Evolutionary conservation across 2,888 invertebrate genomes (phyloP), one percentile per base, ranked within the genome.

Genomic region (Bimastos eiseni): DNA sequence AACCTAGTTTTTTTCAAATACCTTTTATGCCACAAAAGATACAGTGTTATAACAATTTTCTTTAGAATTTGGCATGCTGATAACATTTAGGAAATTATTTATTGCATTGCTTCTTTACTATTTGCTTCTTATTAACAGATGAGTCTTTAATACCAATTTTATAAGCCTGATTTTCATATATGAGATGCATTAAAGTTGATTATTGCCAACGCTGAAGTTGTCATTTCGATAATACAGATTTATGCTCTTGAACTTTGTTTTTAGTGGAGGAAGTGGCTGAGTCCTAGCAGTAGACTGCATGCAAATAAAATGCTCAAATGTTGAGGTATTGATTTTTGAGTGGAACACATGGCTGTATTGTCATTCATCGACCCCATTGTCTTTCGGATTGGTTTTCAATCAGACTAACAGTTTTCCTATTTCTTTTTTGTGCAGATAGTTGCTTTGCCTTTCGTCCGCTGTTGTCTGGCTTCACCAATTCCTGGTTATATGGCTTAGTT

Each of bases 341-440:
- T n/a, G 11, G 70, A n/a, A 70, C 70, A 70, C 30, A 70, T 70
- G 70, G 70, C 70, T n/a, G 17, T 13, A 4, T 24, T 49, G 17
- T 55, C 55, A 55, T n/a, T n/a, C 70, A 70, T 70, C 70, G 70
- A 70, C n/a, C 70, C 70, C n/a, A 70, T 70, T 70, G 70, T 70
- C n/a, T 70, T 70, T 70, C 70, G 2, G n/a, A 70, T 70, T 70
- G 70, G 30, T 70, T 70, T 70, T 70, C n/a, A 13, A n/a, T 70
- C 70, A 30, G 30, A 24, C 70, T 70, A 70, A n/a, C 70, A 70
- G 13, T 70, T 70, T 70, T 70, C 70, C 30, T 70, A 70, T 70
- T 70, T 8, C 70, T n/a, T 70, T 55, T n/a, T 11, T n/a, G 11
- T 70, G 70, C 70, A n/a, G 70, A 70, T 70, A 8, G 70, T 70